These are phyloP conservation scores for Arremon brunneinucha DNA, from an alignment of 2,797 vertebrate species.

Conservation along the genomic window DNA sequence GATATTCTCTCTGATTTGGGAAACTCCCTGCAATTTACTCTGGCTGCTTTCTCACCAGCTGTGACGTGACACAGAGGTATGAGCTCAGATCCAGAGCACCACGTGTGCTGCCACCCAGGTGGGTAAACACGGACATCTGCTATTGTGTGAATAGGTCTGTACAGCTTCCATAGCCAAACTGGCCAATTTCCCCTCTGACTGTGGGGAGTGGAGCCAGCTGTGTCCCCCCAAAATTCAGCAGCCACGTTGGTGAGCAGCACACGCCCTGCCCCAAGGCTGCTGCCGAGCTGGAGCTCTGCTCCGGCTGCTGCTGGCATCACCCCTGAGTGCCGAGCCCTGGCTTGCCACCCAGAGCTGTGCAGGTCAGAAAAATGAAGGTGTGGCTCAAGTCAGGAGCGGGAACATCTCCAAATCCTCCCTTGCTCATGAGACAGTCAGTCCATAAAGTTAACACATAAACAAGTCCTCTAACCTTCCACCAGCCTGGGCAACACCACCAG, in stretches of 20 bases:
- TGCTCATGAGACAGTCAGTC: not conserved
- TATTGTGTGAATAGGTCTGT: rapidly evolving
- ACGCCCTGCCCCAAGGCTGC: rapidly evolving
- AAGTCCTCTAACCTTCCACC: not conserved
- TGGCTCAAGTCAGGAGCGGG: not conserved
- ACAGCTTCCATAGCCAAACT: not conserved
- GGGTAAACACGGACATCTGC: rapidly evolving
- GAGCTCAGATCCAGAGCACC: not conserved
- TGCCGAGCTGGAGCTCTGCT: not conserved
- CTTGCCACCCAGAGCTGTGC: rapidly evolving
- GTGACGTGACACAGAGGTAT: not conserved
- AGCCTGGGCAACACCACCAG: not conserved
- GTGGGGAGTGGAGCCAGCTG: not conserved
- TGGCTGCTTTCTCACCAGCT: not conserved
- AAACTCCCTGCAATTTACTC: not conserved
- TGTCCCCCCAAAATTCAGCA: not conserved
- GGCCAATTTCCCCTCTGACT: rapidly evolving
- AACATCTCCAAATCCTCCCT: not conserved
- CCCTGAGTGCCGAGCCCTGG: not conserved
- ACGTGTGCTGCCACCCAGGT: rapidly evolving
- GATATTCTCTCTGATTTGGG: not conserved
- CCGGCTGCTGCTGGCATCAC: not conserved
- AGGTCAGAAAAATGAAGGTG: not conserved
- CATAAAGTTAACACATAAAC: not conserved
- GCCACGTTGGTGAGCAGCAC: not conserved